Evolutionary conservation across 1,140 invertebrate genomes (phyloP).

Genomic region (Ladona fulva): DNA sequence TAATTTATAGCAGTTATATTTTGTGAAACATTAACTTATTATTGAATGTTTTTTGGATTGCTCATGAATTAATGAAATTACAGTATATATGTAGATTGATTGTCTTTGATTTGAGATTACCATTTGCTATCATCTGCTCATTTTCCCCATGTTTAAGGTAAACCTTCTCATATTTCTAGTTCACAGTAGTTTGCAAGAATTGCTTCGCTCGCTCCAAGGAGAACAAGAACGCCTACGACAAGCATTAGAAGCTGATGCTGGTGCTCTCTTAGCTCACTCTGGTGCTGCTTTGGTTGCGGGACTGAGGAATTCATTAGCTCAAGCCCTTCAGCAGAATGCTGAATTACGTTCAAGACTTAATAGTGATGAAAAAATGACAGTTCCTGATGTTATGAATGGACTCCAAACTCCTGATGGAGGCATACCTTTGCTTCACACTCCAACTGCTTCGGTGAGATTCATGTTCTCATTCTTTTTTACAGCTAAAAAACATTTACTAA

Average conservation of each 20-base stretch:
- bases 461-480: too few relatives aligned
- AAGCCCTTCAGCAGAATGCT: constrained; percentile 62
- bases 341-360: constrained; percentile 53
- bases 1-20: too few relatives aligned
- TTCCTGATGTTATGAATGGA: background rate
- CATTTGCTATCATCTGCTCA: too few relatives aligned
- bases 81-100: too few relatives aligned
- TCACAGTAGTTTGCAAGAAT: constrained; percentile 41
- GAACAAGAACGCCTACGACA: constrained; percentile 53
- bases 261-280: constrained; percentile 25
- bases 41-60: too few relatives aligned
- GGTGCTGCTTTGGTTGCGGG: constrained; percentile 38
- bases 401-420: background rate
- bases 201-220: constrained; percentile 44
- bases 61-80: too few relatives aligned
- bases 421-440: background rate
- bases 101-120: too few relatives aligned
- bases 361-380: background rate
- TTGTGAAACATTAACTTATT: too few relatives aligned
- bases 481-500: too few relatives aligned
- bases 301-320: constrained; percentile 47
- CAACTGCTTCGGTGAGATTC: background rate
- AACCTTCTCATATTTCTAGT: constrained; percentile 36
- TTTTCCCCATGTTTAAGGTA: background rate
- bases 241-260: constrained; percentile 41